Evolutionary conservation across 2,888 invertebrate species (phyloP).

Genomic region (Portevinia maculata): DNA sequence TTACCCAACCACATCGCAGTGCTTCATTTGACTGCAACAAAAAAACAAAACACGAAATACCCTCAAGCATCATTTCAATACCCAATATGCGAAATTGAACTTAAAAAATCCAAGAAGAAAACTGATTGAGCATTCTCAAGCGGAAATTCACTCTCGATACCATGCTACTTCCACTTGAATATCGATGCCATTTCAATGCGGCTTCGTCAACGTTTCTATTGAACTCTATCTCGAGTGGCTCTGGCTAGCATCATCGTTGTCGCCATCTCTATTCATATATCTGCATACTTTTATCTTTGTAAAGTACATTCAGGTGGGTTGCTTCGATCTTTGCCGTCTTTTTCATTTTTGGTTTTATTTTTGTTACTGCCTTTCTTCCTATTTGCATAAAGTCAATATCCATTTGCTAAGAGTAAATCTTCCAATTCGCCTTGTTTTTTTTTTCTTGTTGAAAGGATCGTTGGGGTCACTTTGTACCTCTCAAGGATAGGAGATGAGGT

Average conservation of each 20-base stretch:
- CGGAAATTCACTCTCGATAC: slow-evolving; percentile 68
- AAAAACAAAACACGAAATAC: background rate
- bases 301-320: slow-evolving; percentile 42
- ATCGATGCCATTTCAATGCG: slow-evolving; percentile 65
- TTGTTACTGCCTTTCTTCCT: no score
- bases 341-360: slow-evolving; percentile 10
- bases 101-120: slow-evolving; percentile 24
- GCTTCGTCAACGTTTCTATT: slow-evolving; percentile 57
- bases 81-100: slow-evolving; percentile 59
- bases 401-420: slow-evolving; percentile 38
- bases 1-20: slow-evolving; percentile 31
- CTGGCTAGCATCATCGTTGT: slow-evolving; percentile 5
- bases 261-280: slow-evolving; percentile 24
- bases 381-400: slow-evolving; percentile 72
- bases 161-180: slow-evolving; percentile 59
- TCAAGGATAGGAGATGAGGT: background rate
- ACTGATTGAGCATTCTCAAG: slow-evolving; percentile 70
- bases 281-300: slow-evolving; percentile 56
- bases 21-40: slow-evolving; percentile 56
- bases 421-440: slow-evolving; percentile 12
- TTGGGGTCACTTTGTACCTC: slow-evolving; percentile 5
- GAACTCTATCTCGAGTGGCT: slow-evolving; percentile 56
- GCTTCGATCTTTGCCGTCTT: slow-evolving; percentile 27
- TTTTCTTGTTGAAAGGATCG: background rate
- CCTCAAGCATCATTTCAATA: slow-evolving; percentile 44